Conservation (phyloP, 2,888 invertebrate species). For the Melinaea marsaeus region DNA sequence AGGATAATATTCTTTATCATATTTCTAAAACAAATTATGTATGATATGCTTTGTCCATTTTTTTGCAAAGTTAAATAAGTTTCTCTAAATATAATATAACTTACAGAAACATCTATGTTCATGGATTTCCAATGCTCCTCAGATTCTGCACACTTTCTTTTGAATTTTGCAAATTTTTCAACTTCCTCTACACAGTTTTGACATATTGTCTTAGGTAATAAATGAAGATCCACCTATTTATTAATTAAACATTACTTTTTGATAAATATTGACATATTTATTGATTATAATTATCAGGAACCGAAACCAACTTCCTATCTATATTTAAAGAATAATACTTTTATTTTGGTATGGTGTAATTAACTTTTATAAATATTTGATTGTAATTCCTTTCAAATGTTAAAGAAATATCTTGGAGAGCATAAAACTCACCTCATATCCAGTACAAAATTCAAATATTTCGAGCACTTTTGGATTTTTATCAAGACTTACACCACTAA, state of each 20-base stretch:
- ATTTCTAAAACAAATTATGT: conserved; percentile 7
- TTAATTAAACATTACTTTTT: too few species aligned
- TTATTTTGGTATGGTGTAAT: too few species aligned
- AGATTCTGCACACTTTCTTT: conserved; percentile 12
- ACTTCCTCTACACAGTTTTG: conserved; percentile 12
- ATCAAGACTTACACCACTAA: conserved; percentile 12
- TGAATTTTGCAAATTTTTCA: conserved; percentile 20
- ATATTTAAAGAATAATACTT: too few species aligned
- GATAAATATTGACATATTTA: too few species aligned
- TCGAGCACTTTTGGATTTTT: conserved; percentile 13
- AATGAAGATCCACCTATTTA: conserved; percentile 1
- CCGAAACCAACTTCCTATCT: too few species aligned
- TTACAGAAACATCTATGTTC: conserved; percentile 5
- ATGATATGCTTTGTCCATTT: background rate
- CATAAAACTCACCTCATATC: conserved; percentile 14
- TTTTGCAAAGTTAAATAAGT: background rate
- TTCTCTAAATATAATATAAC: background rate
- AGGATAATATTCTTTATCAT: background rate
- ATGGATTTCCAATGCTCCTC: conserved; percentile 15
- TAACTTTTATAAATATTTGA: too few species aligned
- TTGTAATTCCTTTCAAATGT: too few species aligned
- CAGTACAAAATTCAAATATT: conserved; percentile 18
- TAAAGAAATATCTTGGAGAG: background rate
- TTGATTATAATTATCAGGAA: too few species aligned
- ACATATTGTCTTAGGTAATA: conserved; percentile 14